Evolutionary conservation across 2,888 invertebrate species (phyloP).

Genomic region (Lycocerus yunnanus): DNA sequence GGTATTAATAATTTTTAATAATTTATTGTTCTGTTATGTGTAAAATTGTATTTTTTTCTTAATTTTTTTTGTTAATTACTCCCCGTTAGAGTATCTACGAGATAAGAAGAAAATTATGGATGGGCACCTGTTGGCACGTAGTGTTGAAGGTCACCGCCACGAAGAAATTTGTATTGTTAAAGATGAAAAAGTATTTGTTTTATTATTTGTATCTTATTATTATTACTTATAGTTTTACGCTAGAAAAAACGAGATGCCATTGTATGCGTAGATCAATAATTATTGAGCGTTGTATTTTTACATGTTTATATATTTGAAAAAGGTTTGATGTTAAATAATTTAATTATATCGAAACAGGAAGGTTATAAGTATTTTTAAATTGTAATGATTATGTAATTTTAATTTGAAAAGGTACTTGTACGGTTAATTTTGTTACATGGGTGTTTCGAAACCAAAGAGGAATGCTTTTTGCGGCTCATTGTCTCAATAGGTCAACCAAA

Average conservation of each 20-base stretch:
- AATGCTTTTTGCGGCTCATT: neutral
- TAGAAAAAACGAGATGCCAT: neutral
- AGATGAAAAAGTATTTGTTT: neutral
- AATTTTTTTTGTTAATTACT: neutral
- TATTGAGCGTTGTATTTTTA: neutral
- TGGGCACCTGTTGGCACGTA: neutral
- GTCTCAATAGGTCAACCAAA: neutral
- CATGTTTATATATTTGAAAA: neutral
- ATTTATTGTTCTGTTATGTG: conserved; percentile 26
- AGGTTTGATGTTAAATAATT: neutral
- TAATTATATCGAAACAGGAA: neutral
- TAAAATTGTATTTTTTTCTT: conserved; percentile 1
- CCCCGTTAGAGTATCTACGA: neutral
- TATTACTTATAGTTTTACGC: neutral
- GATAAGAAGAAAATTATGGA: neutral
- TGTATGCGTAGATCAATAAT: neutral
- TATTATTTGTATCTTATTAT: neutral
- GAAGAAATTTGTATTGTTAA: neutral
- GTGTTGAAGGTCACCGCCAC: neutral
- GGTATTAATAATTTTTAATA: conserved; percentile 23
- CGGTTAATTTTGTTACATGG: neutral
- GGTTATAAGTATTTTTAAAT: neutral
- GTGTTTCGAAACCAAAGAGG: neutral
- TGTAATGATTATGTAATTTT: neutral
- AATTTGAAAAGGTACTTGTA: neutral